Percentiles rank a stretch among this genome's conserved stretches.
phyloP scores from a whole-genome alignment of 1,140 invertebrate species.

The Leptinotarsa texana region DNA sequence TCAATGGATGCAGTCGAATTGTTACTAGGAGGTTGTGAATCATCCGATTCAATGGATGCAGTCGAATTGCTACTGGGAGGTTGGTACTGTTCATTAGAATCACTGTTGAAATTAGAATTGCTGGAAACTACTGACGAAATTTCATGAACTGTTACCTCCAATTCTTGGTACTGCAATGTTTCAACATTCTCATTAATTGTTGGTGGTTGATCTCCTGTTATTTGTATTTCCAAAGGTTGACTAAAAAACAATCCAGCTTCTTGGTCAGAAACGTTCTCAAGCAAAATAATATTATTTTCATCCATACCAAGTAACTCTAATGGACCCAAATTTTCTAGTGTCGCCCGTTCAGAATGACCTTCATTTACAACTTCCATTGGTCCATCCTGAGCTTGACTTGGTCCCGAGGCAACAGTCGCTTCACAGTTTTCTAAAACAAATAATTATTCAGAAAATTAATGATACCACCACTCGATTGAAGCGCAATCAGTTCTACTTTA shows the following conservation, averaged over 20 bases:
- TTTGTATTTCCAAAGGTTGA: not conserved
- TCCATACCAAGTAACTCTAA: not conserved
- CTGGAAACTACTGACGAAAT: not conserved
- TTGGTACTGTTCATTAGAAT: conserved; percentile 15
- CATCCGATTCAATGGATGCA: conserved; percentile 21
- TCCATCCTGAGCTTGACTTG: conserved; percentile 9
- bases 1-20: too few relatives aligned
- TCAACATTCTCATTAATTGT: not conserved
- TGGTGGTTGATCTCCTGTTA: not conserved
- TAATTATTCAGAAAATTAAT: not conserved
- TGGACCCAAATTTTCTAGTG: not conserved
- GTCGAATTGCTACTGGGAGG: conserved; percentile 11
- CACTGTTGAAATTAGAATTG: conserved; percentile 5
- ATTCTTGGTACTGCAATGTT: not conserved
- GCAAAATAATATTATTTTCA: not conserved
- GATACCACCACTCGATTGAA: not conserved
- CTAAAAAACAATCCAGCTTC: not conserved
- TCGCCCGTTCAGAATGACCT: not conserved
- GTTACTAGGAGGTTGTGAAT: not conserved
- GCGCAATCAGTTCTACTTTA: not conserved
- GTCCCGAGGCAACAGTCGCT: conserved; percentile 5
- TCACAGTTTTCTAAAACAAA: conserved; percentile 14
- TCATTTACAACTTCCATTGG: conserved; percentile 13
- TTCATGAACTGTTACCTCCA: too few relatives aligned
- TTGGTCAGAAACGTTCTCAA: not conserved